phyloP scores from a whole-genome alignment of 1,140 invertebrate genomes.

The Drosophila ficusphila region DNA sequence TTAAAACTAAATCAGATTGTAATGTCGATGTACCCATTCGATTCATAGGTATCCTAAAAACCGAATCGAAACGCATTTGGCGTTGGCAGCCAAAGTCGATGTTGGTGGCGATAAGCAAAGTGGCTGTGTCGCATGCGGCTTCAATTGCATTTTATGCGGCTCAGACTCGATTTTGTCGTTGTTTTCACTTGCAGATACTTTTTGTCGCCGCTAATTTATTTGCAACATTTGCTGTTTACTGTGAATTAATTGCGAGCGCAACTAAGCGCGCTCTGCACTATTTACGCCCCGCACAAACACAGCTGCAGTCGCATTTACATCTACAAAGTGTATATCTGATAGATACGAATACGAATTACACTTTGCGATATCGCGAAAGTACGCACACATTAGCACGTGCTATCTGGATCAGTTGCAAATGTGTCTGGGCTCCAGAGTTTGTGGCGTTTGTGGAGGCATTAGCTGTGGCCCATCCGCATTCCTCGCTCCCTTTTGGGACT shows the following conservation, averaged over 20 bases:
- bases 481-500: background rate
- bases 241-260: constrained; percentile 81
- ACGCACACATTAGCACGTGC: constrained; percentile 35
- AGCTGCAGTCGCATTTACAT: constrained; percentile 18
- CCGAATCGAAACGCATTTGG: constrained; percentile 13
- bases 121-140: constrained; percentile 63
- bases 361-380: constrained; percentile 18
- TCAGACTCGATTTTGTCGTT: constrained; percentile 56
- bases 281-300: constrained; percentile 61
- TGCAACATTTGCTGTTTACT: constrained; percentile 81
- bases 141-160: constrained; percentile 69
- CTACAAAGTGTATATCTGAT: constrained; percentile 33
- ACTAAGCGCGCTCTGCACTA: constrained; percentile 76
- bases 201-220: constrained; percentile 73
- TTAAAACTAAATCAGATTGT: no score
- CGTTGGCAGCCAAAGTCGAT: constrained; percentile 48
- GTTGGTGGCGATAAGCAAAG: constrained; percentile 63
- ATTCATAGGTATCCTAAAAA: constrained; percentile 1
- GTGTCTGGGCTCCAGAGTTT: constrained; percentile 52
- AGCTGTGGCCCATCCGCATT: constrained; percentile 3
- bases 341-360: constrained; percentile 53
- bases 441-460: constrained; percentile 60
- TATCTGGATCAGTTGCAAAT: constrained; percentile 44
- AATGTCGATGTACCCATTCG: background rate
- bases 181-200: constrained; percentile 46